Evolutionary conservation across 2,888 invertebrate species (phyloP).

Genomic region (Ennomos fuscantarius): DNA sequence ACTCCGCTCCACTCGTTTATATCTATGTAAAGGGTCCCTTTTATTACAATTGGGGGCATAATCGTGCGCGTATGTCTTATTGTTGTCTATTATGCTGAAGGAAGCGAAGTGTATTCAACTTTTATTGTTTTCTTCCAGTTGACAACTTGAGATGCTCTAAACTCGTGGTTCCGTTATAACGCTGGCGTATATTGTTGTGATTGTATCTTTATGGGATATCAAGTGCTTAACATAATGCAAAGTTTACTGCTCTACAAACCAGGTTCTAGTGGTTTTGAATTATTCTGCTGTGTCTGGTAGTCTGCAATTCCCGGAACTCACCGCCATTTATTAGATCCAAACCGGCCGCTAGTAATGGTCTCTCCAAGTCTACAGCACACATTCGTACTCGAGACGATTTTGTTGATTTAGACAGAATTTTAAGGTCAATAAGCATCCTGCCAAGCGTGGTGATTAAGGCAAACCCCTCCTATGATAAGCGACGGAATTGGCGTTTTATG

Average conservation of each 20-base stretch:
- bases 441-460: too few relatives aligned
- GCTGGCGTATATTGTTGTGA: slow-evolving; percentile 43
- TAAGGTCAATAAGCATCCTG: too few relatives aligned
- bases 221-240: slow-evolving; percentile 38
- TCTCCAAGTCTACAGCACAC: slow-evolving; percentile 30
- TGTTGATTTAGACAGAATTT: slow-evolving; percentile 33
- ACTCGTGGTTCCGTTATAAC: slow-evolving; percentile 48
- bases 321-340: slow-evolving; percentile 60
- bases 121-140: slow-evolving; percentile 62
- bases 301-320: slow-evolving; percentile 54
- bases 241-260: slow-evolving; percentile 39
- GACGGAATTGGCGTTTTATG: too few relatives aligned
- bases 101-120: slow-evolving; percentile 61
- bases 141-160: slow-evolving; percentile 59
- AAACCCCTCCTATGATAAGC: too few relatives aligned
- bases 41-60: slow-evolving; percentile 76
- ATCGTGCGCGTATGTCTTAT: slow-evolving; percentile 73
- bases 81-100: slow-evolving; percentile 62
- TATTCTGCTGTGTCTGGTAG: slow-evolving; percentile 49
- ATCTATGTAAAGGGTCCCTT: slow-evolving; percentile 78
- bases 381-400: slow-evolving; percentile 41
- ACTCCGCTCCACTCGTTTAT: slow-evolving; percentile 76
- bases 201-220: slow-evolving; percentile 42
- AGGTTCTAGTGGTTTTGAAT: slow-evolving; percentile 44
- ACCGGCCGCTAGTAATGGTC: slow-evolving; percentile 57